These are phyloP conservation scores for Bathynomus jamesi DNA, from an alignment of 1,140 invertebrate species.

Conservation along the genomic window DNA sequence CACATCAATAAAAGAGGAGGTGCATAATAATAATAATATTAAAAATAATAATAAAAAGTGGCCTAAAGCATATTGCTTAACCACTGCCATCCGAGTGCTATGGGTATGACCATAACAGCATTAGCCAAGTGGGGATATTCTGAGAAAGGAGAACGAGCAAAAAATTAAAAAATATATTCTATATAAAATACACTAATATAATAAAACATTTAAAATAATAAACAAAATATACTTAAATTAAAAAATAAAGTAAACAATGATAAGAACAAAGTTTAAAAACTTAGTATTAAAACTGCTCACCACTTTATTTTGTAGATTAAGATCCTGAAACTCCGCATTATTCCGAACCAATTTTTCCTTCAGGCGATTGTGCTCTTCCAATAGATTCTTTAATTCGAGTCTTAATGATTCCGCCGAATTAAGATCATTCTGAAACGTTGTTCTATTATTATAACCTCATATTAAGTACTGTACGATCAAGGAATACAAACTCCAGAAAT, in stretches of 20 bases:
- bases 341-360: neutral
- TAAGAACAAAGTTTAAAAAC: neutral
- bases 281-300: neutral
- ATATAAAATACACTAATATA: too few relatives aligned
- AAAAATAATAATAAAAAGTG: too few relatives aligned
- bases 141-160: neutral
- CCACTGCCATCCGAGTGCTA: neutral
- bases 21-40: too few relatives aligned
- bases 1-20: too few relatives aligned
- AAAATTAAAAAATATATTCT: neutral
- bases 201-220: too few relatives aligned
- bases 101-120: neutral
- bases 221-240: neutral
- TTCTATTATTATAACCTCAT: too few relatives aligned
- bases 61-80: neutral
- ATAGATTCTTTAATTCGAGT: neutral
- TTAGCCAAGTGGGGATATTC: neutral
- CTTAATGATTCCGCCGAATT: neutral
- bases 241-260: neutral
- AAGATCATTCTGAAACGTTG: neutral
- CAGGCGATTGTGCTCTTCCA: neutral
- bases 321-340: neutral
- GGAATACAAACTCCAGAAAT: too few relatives aligned
- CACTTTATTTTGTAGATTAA: neutral
- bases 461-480: too few relatives aligned